A percentile compares a stretch with the other conserved stretches of the same genome.
phyloP scores from a whole-genome alignment of 2,113 vertebrate species.

The Dasypus novemcinctus region DNA sequence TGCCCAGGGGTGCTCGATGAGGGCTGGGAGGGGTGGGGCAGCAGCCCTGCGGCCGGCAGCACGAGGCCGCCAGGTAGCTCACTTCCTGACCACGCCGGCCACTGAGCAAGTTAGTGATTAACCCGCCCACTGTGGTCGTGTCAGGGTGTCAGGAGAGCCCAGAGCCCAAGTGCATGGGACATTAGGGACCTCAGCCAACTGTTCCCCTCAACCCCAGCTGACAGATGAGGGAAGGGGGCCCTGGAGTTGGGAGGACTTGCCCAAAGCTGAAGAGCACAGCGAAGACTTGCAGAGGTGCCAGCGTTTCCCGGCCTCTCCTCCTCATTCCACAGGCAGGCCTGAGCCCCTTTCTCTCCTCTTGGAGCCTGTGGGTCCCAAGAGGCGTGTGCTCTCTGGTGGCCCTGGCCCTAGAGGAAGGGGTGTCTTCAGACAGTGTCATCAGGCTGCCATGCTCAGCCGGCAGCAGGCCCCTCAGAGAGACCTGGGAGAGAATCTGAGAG shows the following conservation, averaged over 20 bases:
- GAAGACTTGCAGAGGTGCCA: neutral
- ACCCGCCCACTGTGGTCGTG: neutral
- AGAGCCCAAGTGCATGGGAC: neutral
- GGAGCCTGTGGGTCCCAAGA: neutral
- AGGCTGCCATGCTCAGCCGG: neutral
- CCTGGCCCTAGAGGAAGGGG: neutral
- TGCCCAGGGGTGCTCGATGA: neutral
- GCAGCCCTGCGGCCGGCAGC: neutral
- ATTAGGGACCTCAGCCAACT: neutral
- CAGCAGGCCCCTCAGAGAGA: neutral
- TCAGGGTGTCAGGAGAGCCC: neutral
- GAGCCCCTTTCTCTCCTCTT: neutral
- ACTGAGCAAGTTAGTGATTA: neutral
- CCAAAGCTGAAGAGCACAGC: neutral
- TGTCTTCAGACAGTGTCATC: neutral
- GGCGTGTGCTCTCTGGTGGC: neutral
- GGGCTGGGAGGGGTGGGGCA: neutral
- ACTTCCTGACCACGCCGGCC: neutral
- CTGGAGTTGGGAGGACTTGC: neutral
- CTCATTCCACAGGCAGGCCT: neutral
- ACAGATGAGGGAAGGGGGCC: neutral
- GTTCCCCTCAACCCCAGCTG: neutral
- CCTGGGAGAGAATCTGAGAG: slow-evolving; percentile 35
- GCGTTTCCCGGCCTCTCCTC: neutral
- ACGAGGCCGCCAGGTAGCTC: neutral